These are phyloP conservation scores for Oreochromis aureus DNA, from an alignment of 2,113 vertebrate genomes.

Conservation along the genomic window DNA sequence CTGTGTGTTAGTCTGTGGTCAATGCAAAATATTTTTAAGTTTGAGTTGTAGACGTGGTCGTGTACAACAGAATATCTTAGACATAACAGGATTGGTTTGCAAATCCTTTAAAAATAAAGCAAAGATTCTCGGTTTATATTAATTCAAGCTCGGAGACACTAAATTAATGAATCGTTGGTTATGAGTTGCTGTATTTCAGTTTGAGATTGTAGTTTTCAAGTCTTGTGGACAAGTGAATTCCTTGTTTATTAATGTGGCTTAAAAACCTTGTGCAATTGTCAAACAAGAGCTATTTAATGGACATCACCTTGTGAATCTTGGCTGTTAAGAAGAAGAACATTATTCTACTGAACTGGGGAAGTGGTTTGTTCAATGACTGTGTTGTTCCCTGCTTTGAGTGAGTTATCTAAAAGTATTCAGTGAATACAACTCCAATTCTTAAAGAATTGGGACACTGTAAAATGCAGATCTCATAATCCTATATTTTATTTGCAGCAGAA, in stretches of 20 bases:
- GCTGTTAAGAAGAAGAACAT: neutral
- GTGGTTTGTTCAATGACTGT: neutral
- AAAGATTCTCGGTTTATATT: neutral
- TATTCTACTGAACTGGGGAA: neutral
- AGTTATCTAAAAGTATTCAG: neutral
- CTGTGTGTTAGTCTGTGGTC: neutral
- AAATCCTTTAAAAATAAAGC: neutral
- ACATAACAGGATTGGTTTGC: neutral
- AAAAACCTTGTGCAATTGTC: neutral
- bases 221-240: neutral
- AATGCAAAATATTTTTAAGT: neutral
- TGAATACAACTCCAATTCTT: neutral
- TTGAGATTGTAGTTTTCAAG: neutral
- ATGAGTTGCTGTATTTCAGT: neutral
- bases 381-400: neutral
- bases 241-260: neutral
- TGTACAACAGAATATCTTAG: neutral
- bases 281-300: neutral
- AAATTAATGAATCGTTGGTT: neutral
- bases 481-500: neutral
- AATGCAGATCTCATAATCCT: neutral
- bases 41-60: neutral
- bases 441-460: neutral
- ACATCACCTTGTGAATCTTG: neutral
- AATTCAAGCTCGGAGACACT: neutral